phyloP scores from a whole-genome alignment of 2,113 vertebrate species.

The Acanthisitta chloris region DNA sequence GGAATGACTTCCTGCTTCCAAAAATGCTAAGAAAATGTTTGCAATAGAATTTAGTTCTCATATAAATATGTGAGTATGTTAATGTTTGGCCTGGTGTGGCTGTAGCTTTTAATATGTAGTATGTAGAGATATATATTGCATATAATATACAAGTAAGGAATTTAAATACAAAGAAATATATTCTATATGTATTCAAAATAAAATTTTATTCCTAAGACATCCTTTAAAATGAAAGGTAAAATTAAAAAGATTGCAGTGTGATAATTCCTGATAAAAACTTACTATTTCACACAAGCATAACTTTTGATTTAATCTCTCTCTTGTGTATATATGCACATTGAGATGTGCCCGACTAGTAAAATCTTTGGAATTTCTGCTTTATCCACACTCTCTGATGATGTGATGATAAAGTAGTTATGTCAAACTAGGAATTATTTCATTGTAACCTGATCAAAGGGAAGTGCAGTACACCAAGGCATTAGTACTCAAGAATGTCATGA shows the following conservation, averaged over 20 bases:
- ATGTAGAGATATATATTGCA: not conserved
- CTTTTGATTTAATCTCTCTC: not conserved
- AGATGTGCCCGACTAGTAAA: not conserved
- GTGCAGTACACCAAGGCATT: not conserved
- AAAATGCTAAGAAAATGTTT: not conserved
- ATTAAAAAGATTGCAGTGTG: not conserved
- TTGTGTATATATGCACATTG: not conserved
- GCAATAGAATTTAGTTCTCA: not conserved
- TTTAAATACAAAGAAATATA: not conserved
- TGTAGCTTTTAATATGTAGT: not conserved
- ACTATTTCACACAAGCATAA: not conserved
- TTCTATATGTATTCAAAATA: not conserved
- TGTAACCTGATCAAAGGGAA: not conserved
- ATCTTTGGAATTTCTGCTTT: not conserved
- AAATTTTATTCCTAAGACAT: conserved; percentile 11
- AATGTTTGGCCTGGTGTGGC: not conserved
- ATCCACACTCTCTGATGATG: not conserved
- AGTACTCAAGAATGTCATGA: not conserved
- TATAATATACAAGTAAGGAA: not conserved
- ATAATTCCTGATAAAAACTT: not conserved
- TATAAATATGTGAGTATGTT: not conserved
- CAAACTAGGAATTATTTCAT: not conserved
- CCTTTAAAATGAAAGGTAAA: not conserved
- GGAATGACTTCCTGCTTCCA: not conserved
- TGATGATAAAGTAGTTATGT: not conserved